These are phyloP conservation scores for Shargacucullia verbasci DNA, from an alignment of 2,888 invertebrate species.

Conservation along the genomic window DNA sequence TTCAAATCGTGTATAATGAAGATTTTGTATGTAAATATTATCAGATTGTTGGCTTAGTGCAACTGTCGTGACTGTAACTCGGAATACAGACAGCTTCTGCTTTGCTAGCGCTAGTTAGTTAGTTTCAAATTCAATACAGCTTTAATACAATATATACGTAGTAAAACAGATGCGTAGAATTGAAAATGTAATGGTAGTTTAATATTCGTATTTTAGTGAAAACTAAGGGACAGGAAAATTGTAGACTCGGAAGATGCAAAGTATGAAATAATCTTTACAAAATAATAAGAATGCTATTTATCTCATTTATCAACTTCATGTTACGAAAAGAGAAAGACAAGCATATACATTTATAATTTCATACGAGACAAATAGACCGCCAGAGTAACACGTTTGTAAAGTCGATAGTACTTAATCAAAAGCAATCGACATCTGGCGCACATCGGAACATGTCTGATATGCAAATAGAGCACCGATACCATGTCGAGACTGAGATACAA, in stretches of 20 bases:
- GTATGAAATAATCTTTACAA: no score
- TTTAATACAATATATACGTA: no score
- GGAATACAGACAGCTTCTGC: constrained; percentile 11
- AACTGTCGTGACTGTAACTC: constrained; percentile 19
- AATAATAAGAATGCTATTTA: no score
- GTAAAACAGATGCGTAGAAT: no score
- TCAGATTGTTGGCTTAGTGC: constrained; percentile 49
- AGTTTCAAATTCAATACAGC: no score
- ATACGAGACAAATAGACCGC: no score
- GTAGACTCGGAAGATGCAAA: not conserved
- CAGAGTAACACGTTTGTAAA: constrained; percentile 7
- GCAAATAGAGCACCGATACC: constrained; percentile 76
- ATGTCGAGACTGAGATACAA: constrained; percentile 69
- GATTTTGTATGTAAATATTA: constrained; percentile 50
- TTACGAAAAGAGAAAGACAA: no score
- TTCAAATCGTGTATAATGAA: not conserved
- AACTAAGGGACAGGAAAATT: no score
- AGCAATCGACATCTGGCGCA: constrained; percentile 48
- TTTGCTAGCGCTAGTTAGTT: not conserved
- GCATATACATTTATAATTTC: no score
- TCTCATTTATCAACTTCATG: no score
- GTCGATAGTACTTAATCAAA: constrained; percentile 36
- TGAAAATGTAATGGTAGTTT: no score
- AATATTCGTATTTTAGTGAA: no score
- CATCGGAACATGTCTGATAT: constrained; percentile 73